Conservation (phyloP, 2,113 vertebrate genomes). For the Gymnocephalus cernua region DNA sequence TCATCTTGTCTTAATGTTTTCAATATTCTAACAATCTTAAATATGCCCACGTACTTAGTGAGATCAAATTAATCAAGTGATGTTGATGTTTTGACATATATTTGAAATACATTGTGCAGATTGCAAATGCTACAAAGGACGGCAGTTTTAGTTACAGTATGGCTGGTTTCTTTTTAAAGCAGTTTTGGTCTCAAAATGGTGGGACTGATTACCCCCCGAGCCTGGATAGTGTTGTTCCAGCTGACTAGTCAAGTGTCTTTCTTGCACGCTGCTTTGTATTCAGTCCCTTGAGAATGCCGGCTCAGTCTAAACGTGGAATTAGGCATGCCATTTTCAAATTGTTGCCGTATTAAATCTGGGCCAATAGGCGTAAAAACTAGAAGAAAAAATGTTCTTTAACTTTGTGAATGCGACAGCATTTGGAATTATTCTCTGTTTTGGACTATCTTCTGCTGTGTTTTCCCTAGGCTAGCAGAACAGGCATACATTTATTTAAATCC, state of each 20-base stretch:
- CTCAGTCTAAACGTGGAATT: conserved; percentile 72
- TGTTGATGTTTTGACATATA: conserved; percentile 31
- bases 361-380: conserved; percentile 44
- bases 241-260: conserved; percentile 73
- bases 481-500: conserved; percentile 82
- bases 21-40: conserved; percentile 19
- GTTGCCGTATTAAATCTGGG: conserved; percentile 41
- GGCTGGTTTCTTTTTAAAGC: conserved; percentile 42
- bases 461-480: conserved; percentile 55
- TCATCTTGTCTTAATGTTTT: conserved; percentile 5
- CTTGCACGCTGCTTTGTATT: conserved; percentile 67
- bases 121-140: background rate
- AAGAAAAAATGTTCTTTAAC: conserved; percentile 61
- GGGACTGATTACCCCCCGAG: conserved; percentile 60
- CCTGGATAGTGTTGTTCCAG: conserved; percentile 66
- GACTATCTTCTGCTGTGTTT: conserved; percentile 50
- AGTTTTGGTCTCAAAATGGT: conserved; percentile 58
- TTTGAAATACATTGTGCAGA: background rate
- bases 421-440: conserved; percentile 34
- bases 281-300: conserved; percentile 60
- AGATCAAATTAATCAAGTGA: conserved; percentile 2
- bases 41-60: conserved; percentile 8
- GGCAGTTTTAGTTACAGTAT: background rate
- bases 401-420: conserved; percentile 25
- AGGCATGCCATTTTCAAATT: conserved; percentile 68